Percentiles rank a stretch among this genome's conserved stretches.
These are phyloP conservation scores for Halocaridina rubra DNA, from an alignment of 2,888 invertebrate species.

Conservation along the genomic window DNA sequence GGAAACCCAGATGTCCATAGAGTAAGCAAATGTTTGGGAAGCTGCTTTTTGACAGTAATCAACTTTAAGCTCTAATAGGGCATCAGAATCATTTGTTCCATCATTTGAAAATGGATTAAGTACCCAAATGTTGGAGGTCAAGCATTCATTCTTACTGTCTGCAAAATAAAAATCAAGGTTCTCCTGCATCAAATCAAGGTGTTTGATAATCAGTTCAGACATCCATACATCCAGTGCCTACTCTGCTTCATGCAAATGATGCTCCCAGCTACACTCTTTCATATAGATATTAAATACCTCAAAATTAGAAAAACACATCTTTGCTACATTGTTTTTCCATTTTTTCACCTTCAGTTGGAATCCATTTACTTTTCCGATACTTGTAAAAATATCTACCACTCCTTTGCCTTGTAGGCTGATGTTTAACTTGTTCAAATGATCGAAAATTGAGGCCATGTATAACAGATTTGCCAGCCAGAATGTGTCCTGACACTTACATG, in stretches of 20 bases:
- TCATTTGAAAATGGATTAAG: too few relatives aligned
- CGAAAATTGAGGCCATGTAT: background rate
- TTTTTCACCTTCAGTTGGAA: conserved; percentile 17
- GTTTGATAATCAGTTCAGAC: background rate
- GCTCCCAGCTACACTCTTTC: background rate
- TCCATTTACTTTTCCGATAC: conserved; percentile 18
- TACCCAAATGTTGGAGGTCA: conserved; percentile 19
- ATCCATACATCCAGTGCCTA: background rate
- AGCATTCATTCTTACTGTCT: background rate
- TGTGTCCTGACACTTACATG: background rate
- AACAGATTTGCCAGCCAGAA: background rate
- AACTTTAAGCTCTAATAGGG: background rate
- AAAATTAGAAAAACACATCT: conserved; percentile 13
- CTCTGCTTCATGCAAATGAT: background rate
- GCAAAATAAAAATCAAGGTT: conserved; percentile 15
- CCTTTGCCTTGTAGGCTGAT: conserved; percentile 22
- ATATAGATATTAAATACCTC: background rate
- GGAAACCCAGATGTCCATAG: conserved; percentile 15
- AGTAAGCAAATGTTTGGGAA: background rate
- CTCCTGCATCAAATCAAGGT: conserved; percentile 22
- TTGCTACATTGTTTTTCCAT: conserved; percentile 10
- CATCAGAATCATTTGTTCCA: conserved; percentile 29
- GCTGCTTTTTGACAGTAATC: background rate
- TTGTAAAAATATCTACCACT: conserved; percentile 26
- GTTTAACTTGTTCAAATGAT: background rate